Evolutionary conservation across 2,888 invertebrate species (phyloP).

Genomic region (Frankliniella fusca): DNA sequence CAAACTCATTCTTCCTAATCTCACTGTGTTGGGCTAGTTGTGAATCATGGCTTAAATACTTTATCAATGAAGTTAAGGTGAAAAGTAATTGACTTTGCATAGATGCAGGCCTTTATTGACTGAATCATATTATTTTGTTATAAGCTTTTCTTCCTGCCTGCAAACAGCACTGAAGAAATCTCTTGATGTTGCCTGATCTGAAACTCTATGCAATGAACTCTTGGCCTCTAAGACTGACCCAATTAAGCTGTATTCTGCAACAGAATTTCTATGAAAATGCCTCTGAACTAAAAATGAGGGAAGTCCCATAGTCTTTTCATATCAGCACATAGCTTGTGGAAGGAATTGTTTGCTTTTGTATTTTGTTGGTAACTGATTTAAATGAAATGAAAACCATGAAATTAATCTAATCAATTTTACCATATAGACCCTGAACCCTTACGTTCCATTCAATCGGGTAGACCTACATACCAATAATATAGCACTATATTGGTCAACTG

Average conservation of each 20-base stretch:
- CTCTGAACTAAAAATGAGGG: background rate
- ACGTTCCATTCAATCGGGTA: background rate
- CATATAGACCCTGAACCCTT: background rate
- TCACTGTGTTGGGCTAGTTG: background rate
- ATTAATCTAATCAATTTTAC: background rate
- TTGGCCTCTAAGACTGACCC: background rate
- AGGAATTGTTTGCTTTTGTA: background rate
- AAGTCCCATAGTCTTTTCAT: background rate
- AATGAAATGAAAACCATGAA: background rate
- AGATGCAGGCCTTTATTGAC: background rate
- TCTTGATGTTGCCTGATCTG: background rate
- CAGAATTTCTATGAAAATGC: background rate
- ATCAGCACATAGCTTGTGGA: background rate
- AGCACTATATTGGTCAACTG: background rate
- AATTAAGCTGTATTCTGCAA: background rate
- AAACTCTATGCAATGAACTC: background rate
- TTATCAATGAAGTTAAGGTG: background rate
- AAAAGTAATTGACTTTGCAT: background rate
- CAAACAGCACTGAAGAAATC: conserved; percentile 22
- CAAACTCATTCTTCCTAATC: background rate
- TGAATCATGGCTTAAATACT: background rate
- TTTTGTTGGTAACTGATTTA: background rate
- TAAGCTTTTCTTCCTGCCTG: conserved; percentile 17
- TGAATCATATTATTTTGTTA: conserved; percentile 14
- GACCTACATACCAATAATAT: background rate